Conservation (phyloP, 1,140 invertebrate species). For the Caerostris darwini region DNA sequence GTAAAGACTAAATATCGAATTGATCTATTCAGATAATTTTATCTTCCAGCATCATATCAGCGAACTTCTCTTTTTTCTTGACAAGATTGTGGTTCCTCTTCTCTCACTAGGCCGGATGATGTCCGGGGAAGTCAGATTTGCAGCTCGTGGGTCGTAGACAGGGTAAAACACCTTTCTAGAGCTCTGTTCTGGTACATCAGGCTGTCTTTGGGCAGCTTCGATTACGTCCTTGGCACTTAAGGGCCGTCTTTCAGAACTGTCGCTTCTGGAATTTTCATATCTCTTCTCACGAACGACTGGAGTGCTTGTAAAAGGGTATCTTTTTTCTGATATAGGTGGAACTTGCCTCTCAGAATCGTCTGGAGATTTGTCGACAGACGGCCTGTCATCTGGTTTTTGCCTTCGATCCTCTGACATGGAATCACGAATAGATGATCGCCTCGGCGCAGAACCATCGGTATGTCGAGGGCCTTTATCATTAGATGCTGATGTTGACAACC, state of each 20-base stretch:
- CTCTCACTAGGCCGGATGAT: constrained; percentile 57
- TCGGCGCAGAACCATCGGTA: not conserved
- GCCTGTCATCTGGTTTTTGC: constrained; percentile 1
- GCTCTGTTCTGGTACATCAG: not conserved
- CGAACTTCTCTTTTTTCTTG: constrained; percentile 11
- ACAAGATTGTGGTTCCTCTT: constrained; percentile 60
- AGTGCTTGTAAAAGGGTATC: not conserved
- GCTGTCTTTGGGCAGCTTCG: constrained; percentile 31
- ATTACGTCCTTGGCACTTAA: constrained; percentile 66
- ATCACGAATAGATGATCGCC: not conserved
- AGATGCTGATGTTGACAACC: not conserved
- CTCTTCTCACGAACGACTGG: not conserved
- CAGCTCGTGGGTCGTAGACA: constrained; percentile 41
- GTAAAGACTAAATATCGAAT: no score
- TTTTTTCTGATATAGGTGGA: not conserved
- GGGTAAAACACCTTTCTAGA: constrained; percentile 58
- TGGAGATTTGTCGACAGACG: not conserved
- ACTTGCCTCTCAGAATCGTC: not conserved
- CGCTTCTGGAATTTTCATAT: not conserved
- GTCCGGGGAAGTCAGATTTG: constrained; percentile 67
- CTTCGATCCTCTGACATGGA: not conserved
- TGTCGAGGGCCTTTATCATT: not conserved
- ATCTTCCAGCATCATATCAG: no score
- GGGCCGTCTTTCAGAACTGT: not conserved
- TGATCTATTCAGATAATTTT: no score